Evolutionary conservation across 2,888 invertebrate genomes (phyloP).

Genomic region (Dorcus hopei): DNA sequence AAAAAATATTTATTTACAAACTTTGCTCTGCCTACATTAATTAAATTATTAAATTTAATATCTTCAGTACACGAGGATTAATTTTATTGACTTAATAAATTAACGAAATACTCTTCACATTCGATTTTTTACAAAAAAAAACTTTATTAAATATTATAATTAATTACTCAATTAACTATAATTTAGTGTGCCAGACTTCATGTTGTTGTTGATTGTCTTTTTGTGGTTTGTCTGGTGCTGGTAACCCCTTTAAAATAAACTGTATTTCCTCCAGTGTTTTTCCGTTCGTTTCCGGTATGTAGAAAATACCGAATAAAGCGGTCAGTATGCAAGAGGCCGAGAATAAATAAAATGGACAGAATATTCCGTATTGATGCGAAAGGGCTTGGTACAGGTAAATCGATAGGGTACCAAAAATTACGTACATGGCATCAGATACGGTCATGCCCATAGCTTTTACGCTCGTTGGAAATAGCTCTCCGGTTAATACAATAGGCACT

Average conservation of each 20-base stretch:
- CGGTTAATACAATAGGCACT: slow-evolving; percentile 46
- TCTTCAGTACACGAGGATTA: too few species aligned
- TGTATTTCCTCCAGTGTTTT: slow-evolving; percentile 46
- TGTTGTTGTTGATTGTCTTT: not conserved
- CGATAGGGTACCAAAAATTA: slow-evolving; percentile 38
- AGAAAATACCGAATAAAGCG: slow-evolving; percentile 40
- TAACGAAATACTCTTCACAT: too few species aligned
- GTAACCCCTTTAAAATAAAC: slow-evolving; percentile 39
- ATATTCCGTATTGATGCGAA: slow-evolving; percentile 34
- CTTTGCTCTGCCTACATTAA: too few species aligned
- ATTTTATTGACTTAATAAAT: too few species aligned
- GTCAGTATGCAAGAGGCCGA: slow-evolving; percentile 36
- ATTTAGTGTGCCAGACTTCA: not conserved
- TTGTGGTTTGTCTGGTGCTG: not conserved
- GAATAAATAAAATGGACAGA: slow-evolving; percentile 44
- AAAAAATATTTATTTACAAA: too few species aligned
- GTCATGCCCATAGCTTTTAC: slow-evolving; percentile 48
- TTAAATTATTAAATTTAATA: too few species aligned
- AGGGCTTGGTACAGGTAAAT: slow-evolving; percentile 39
- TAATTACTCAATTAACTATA: not conserved
- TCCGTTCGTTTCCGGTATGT: slow-evolving; percentile 45
- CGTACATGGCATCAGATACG: slow-evolving; percentile 42
- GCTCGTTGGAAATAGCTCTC: slow-evolving; percentile 46
- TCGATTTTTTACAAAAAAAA: too few species aligned
- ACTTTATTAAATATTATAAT: too few species aligned